phyloP scores from a whole-genome alignment of 2,888 invertebrate genomes.

The Trissoscelio sp. region DNA sequence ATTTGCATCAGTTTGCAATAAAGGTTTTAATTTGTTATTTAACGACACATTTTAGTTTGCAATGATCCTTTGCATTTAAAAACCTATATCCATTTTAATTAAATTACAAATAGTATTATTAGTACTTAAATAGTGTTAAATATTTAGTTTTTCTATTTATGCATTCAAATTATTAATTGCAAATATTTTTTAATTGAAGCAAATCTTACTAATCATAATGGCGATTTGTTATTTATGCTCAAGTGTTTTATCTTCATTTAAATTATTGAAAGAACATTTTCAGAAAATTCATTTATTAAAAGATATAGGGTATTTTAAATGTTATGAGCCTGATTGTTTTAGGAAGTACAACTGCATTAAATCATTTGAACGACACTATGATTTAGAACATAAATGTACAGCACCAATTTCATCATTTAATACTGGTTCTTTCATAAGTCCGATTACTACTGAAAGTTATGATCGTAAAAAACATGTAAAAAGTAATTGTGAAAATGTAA shows the following conservation, averaged over 20 bases:
- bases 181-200: background rate
- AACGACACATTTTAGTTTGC: too few species aligned
- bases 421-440: too few species aligned
- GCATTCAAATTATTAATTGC: background rate
- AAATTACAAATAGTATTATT: too few species aligned
- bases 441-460: too few species aligned
- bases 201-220: background rate
- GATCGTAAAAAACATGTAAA: too few species aligned
- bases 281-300: constrained; percentile 16
- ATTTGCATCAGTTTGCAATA: too few species aligned
- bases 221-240: constrained; percentile 7
- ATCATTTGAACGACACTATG: background rate
- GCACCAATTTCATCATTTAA: too few species aligned
- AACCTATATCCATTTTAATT: too few species aligned
- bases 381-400: background rate
- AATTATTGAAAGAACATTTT: constrained; percentile 23
- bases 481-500: too few species aligned
- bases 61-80: too few species aligned
- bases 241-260: background rate
- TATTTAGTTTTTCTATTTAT: background rate
- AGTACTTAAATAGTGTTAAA: too few species aligned
- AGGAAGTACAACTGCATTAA: background rate
- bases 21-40: too few species aligned
- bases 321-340: constrained; percentile 3
- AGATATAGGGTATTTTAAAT: constrained; percentile 6